Conservation (phyloP, 2,888 invertebrate genomes). For the Sesia bembeciformis region DNA sequence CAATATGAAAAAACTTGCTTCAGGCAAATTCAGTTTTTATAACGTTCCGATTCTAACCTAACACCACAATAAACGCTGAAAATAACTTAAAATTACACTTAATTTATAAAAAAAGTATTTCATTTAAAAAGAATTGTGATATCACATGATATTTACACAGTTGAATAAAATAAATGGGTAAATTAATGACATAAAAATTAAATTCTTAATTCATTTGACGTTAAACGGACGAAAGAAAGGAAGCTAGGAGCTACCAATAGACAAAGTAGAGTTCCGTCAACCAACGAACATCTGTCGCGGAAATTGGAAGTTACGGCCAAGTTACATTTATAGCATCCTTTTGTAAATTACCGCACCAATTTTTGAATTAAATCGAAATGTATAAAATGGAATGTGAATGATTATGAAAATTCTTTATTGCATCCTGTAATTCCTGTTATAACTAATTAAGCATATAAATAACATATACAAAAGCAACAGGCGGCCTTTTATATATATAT, state of each 20-base stretch:
- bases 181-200: slow-evolving; percentile 10
- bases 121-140: background rate
- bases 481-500: no score
- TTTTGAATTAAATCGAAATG: no score
- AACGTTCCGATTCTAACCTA: slow-evolving; percentile 49
- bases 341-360: no score
- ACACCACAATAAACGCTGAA: slow-evolving; percentile 16
- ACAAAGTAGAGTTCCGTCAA: slow-evolving; percentile 31
- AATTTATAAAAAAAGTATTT: slow-evolving; percentile 12
- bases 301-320: background rate
- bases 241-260: slow-evolving; percentile 32
- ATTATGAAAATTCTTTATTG: no score
- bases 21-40: slow-evolving; percentile 17
- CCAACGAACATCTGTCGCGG: slow-evolving; percentile 55
- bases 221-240: slow-evolving; percentile 45
- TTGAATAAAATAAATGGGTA: background rate
- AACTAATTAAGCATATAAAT: no score
- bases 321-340: no score
- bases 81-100: slow-evolving; percentile 22
- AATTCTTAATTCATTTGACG: slow-evolving; percentile 35
- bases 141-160: no score
- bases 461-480: no score
- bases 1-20: slow-evolving; percentile 7
- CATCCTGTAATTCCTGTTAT: no score
- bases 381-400: no score